Evolutionary conservation across 2,113 vertebrate species (phyloP).

Genomic region (Pipa parva): DNA sequence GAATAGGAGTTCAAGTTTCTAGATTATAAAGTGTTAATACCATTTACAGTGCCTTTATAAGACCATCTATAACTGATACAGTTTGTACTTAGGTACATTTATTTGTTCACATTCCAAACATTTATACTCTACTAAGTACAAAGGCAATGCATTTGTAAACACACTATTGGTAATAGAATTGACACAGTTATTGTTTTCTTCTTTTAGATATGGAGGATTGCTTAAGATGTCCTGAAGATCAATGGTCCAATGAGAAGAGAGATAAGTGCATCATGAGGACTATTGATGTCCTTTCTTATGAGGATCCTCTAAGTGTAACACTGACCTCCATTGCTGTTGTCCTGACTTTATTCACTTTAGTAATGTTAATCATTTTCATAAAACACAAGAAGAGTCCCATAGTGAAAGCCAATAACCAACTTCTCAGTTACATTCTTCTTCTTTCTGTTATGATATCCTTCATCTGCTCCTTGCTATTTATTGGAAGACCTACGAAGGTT

Average conservation of each 20-base stretch:
- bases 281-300: slow-evolving; percentile 68
- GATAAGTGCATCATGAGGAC: slow-evolving; percentile 62
- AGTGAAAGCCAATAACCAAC: slow-evolving; percentile 48
- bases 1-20: no score
- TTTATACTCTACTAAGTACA: no score
- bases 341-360: slow-evolving; percentile 55
- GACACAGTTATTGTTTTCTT: not conserved
- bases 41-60: no score
- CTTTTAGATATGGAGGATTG: slow-evolving; percentile 51
- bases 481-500: slow-evolving; percentile 11
- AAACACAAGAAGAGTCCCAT: slow-evolving; percentile 58
- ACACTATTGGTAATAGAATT: no score
- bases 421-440: slow-evolving; percentile 67
- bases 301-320: slow-evolving; percentile 62
- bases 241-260: slow-evolving; percentile 62
- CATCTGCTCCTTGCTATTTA: slow-evolving; percentile 53
- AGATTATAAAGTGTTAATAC: no score
- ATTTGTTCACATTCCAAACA: no score
- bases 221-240: slow-evolving; percentile 47
- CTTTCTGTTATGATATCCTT: slow-evolving; percentile 67
- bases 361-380: slow-evolving; percentile 56
- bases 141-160: no score
- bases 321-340: slow-evolving; percentile 58
- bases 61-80: not conserved
- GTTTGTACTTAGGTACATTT: no score